Evolutionary conservation across 2,888 invertebrate genomes (phyloP), one percentile per base, ranked within the genome.

Genomic region (Xylocampa areola): DNA sequence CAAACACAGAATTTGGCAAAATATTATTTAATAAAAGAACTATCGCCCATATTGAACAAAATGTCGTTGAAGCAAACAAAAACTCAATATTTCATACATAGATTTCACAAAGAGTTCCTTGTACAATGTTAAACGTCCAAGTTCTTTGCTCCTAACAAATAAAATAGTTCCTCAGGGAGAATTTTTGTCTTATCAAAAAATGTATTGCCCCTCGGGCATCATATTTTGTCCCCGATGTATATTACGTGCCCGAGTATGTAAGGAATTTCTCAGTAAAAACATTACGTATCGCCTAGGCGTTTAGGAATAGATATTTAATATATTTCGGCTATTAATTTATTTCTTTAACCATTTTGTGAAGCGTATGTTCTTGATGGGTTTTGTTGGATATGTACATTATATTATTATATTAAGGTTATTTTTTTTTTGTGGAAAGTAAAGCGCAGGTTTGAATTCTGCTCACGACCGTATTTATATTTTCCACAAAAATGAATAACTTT

Each of bases 121-220:
- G 64, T 29, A 39, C 39, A 23, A 68, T 36, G 58, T 55, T 41
- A 49, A 36, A 44, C 58, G 45, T 45, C 35, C 58, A n/a, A 57
- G 41, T 33, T 57, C 23, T 57, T 45, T 57, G 58, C 49, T 11
- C 33, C 32, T 10, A 35, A 57, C 70, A 66, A 57, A 67, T 67
- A 70, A 51, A 66, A 67, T 70, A 59, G 66, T 66, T 49, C 71
- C 50, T 47, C 2, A 17, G 30, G 54, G 69, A 53, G 30, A 45
- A 44, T 54, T 73, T 68, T 58, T 49, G 40, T 73, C 40, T 69
- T 69, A 64, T 68, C 73, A 73, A 58, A 73, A 69, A 69, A 58
- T 58, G 35, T 51, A 48, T 41, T 71, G 40, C 50, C 68, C 58
- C 32, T 23, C 23, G 41, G 58, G 48, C 53, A 49, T 43, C 54